These are phyloP conservation scores for Ellobium chinense DNA, from an alignment of 2,888 invertebrate species.

Conservation along the genomic window DNA sequence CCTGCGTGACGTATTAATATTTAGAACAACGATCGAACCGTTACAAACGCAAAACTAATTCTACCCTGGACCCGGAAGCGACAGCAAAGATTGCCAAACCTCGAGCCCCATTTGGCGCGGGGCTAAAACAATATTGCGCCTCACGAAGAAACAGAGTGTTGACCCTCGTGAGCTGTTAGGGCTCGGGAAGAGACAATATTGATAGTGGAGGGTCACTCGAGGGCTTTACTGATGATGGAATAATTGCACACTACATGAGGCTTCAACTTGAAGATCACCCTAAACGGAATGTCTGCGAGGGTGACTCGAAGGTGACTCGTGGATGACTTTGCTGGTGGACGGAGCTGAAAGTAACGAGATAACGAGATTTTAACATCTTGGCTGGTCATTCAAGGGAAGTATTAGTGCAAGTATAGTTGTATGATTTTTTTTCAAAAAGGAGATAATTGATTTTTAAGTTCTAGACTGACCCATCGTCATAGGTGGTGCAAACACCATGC, in stretches of 20 bases:
- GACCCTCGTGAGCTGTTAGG: conserved; percentile 17
- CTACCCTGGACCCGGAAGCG: not conserved
- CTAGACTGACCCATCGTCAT: too few relatives aligned
- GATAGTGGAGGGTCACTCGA: conserved; percentile 18
- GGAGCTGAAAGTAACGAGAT: too few relatives aligned
- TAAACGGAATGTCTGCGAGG: too few relatives aligned
- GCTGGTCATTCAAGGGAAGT: too few relatives aligned
- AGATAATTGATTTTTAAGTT: too few relatives aligned
- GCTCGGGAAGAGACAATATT: conserved; percentile 25
- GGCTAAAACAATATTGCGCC: conserved; percentile 40
- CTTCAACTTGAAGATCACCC: not conserved
- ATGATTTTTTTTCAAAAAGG: too few relatives aligned
- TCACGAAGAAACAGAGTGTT: conserved; percentile 6
- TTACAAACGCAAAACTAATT: conserved; percentile 9
- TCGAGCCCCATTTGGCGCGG: not conserved
- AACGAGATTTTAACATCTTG: too few relatives aligned
- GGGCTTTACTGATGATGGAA: conserved; percentile 19
- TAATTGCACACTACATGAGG: conserved; percentile 25
- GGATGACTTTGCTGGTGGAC: too few relatives aligned
- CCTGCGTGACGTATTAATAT: conserved; percentile 1
- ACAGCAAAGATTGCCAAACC: not conserved
- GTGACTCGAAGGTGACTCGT: too few relatives aligned
- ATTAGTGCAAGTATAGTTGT: too few relatives aligned
- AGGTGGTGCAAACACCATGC: too few relatives aligned
- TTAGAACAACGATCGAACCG: not conserved